Base-by-base conservation (phyloP, 2,888 invertebrate species). In the Atrina japonica region DNA sequence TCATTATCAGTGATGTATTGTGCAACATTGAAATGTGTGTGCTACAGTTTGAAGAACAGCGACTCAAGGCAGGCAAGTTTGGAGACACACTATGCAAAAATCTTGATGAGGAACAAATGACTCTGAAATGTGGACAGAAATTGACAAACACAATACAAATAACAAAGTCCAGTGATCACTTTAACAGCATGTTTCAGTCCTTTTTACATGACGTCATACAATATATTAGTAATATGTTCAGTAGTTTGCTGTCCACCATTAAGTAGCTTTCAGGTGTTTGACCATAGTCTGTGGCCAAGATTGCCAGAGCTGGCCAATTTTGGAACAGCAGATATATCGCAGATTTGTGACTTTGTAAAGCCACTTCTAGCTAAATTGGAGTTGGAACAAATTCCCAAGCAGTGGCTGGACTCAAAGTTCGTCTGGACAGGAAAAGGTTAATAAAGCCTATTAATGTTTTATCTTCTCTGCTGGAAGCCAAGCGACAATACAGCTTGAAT, bases 281-380 rank as follows among this genome's bases (percentile, higher is more conserved):
- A 55, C n/a, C 30, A 55, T 9, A 55, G 55, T n/a, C 29, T 30
- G 30, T 55, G 55, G 55, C 55, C 55, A 30, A 16, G n/a, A 9
- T 18, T n/a, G 27, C 3, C 6, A 21, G 52, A 52, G 7, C 52
- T 52, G 25, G 27, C 9, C 16, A 6, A 25, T 9, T 27, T 21
- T 25, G 52, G 52, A 16, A 27, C 25, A 25, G 52, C 21, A 25
- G 23, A 25, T n/a, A 27, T 52, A 9, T 6, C n/a, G 1, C 7
- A 27, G 25, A 16, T 52, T 11, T 5, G 7, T 55, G n/a, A 55
- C 30, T 55, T 16, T 35, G 27, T 55, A 14, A n/a, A 2, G 29
- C 18, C 55, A 16, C 3, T 55, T 6, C 35, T 55, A 21, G 3
- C 55, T 18, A n/a, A 27, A 1, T 41, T 16, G n/a, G 47, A 47